phyloP scores from a whole-genome alignment of 2,113 vertebrate genomes.

The Otis tarda region DNA sequence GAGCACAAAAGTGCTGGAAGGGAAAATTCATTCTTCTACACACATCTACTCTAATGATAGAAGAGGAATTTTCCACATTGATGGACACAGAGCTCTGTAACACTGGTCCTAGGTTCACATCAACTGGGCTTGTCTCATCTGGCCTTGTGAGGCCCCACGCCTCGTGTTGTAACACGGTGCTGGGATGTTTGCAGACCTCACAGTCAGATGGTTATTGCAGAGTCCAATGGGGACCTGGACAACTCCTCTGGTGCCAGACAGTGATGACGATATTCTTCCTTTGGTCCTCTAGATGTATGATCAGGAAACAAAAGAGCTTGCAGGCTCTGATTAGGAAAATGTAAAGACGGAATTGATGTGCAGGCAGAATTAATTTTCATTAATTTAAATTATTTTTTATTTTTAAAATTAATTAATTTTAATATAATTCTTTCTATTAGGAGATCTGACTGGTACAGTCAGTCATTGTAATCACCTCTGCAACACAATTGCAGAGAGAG shows the following conservation, averaged over 20 bases:
- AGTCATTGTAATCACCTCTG: neutral
- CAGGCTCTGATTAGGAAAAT: neutral
- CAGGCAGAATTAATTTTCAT: constrained; percentile 5
- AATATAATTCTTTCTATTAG: neutral
- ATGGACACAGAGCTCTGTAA: neutral
- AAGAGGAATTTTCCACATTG: neutral
- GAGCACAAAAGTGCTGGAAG: neutral
- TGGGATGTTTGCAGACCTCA: neutral
- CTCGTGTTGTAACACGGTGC: fast-evolving
- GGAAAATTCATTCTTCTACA: neutral
- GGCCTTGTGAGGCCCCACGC: neutral
- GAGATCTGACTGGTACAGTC: neutral
- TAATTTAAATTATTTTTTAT: neutral
- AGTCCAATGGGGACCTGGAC: neutral
- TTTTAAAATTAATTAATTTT: neutral
- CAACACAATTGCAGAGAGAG: neutral
- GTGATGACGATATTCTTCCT: neutral
- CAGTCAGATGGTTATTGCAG: neutral
- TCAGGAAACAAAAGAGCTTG: neutral
- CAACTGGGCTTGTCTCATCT: neutral
- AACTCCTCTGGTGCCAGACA: neutral
- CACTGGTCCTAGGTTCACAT: neutral
- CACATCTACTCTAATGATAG: neutral
- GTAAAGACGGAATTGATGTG: neutral
- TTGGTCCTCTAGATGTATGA: neutral